phyloP scores from a whole-genome alignment of 2,888 invertebrate genomes.

The Meteorus colon region DNA sequence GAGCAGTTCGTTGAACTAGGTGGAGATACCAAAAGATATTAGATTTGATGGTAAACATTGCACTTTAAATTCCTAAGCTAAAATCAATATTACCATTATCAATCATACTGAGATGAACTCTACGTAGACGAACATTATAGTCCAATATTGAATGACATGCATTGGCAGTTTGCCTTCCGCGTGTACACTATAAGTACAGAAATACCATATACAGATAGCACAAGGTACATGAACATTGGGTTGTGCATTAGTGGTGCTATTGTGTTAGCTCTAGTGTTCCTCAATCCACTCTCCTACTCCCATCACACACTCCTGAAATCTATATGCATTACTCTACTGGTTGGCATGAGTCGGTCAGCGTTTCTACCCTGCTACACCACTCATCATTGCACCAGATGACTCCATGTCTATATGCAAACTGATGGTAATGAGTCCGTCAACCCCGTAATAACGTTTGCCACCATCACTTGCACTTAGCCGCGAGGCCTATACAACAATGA shows the following conservation, averaged over 20 bases:
- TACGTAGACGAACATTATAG: slow-evolving; percentile 51
- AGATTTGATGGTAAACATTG: background rate
- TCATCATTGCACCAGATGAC: slow-evolving; percentile 36
- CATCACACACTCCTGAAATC: slow-evolving; percentile 64
- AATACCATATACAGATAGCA: slow-evolving; percentile 35
- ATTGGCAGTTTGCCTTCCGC: slow-evolving; percentile 65
- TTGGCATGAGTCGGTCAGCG: slow-evolving; percentile 68
- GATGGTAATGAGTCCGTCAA: slow-evolving; percentile 72
- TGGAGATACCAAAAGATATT: slow-evolving; percentile 8
- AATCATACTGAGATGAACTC: slow-evolving; percentile 63
- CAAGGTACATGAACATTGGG: slow-evolving; percentile 43
- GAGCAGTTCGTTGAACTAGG: background rate
- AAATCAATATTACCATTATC: slow-evolving; percentile 59
- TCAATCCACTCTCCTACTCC: slow-evolving; percentile 41
- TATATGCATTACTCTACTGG: slow-evolving; percentile 65
- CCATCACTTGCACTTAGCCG: slow-evolving; percentile 70
- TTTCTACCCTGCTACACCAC: slow-evolving; percentile 48
- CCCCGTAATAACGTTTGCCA: slow-evolving; percentile 71
- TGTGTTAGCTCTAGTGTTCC: slow-evolving; percentile 56
- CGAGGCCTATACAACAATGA: slow-evolving; percentile 46
- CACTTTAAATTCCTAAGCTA: slow-evolving; percentile 23
- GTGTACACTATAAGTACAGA: slow-evolving; percentile 51
- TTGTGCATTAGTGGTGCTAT: slow-evolving; percentile 72
- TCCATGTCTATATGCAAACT: slow-evolving; percentile 67
- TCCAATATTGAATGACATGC: slow-evolving; percentile 69